Evolutionary conservation across 2,113 vertebrate species (phyloP).

Genomic region (Rhadina sibilatrix): DNA sequence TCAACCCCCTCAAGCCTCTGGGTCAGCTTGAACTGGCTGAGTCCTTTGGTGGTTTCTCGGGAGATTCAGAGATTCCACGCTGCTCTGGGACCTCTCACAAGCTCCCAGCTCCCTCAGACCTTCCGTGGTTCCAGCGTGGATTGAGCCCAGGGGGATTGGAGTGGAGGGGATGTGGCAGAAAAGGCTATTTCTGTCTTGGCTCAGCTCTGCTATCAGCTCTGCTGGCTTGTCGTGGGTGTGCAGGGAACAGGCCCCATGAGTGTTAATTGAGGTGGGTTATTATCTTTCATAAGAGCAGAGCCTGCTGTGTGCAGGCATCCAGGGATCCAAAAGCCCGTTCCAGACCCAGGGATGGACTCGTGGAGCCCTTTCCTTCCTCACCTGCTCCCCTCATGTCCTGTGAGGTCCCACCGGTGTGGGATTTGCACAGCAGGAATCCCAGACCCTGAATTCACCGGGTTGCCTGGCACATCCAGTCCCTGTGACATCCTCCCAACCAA

Average conservation of each 20-base stretch:
- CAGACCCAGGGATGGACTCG: background rate
- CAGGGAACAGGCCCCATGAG: background rate
- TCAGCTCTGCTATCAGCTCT: background rate
- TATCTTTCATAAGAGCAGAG: background rate
- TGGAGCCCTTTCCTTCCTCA: background rate
- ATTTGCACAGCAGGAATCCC: background rate
- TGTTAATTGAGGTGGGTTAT: background rate
- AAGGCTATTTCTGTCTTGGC: background rate
- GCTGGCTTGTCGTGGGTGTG: background rate
- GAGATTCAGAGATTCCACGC: background rate
- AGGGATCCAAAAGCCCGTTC: too few species aligned
- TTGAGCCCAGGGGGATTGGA: background rate
- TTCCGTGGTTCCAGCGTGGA: background rate
- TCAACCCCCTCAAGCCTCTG: background rate
- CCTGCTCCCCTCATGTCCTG: rapidly evolving
- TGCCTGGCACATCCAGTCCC: background rate
- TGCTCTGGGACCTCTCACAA: background rate
- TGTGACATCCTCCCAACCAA: background rate
- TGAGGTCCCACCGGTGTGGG: rapidly evolving
- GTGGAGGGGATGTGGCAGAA: background rate
- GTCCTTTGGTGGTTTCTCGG: background rate
- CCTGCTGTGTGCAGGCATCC: background rate
- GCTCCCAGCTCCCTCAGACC: background rate
- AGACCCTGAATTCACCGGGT: background rate
- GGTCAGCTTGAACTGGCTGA: background rate